Evolutionary conservation across 2,797 vertebrate genomes (phyloP).

Genomic region (Xenopus petersii): DNA sequence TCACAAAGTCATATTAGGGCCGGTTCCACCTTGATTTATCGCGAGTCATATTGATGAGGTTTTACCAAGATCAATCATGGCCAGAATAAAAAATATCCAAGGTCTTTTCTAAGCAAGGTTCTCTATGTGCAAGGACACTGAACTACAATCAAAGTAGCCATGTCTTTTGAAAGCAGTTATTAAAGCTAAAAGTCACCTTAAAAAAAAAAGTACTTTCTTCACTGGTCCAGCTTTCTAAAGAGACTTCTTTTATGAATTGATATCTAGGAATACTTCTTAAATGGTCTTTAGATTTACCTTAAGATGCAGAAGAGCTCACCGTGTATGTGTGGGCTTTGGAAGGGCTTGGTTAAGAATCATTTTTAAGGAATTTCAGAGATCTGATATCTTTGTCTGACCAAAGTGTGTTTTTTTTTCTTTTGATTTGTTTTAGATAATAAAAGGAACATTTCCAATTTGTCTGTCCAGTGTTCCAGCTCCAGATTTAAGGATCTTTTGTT

Average conservation of each 20-base stretch:
- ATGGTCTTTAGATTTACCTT: slow-evolving; percentile 32
- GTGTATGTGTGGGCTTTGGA: slow-evolving; percentile 33
- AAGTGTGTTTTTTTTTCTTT: slow-evolving; percentile 26
- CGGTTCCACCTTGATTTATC: slow-evolving; percentile 11
- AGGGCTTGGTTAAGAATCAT: slow-evolving; percentile 44
- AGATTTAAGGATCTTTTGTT: slow-evolving; percentile 25
- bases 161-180: slow-evolving; percentile 28
- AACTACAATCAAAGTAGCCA: background rate
- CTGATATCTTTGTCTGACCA: slow-evolving; percentile 38
- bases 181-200: slow-evolving; percentile 5
- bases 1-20: slow-evolving; percentile 11
- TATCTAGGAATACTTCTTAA: slow-evolving; percentile 20
- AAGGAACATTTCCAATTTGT: slow-evolving; percentile 33
- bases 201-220: slow-evolving; percentile 44
- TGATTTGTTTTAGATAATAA: slow-evolving; percentile 23
- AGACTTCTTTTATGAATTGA: slow-evolving; percentile 40
- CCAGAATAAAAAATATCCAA: background rate
- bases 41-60: background rate
- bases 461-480: slow-evolving; percentile 35
- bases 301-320: slow-evolving; percentile 31
- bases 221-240: slow-evolving; percentile 39
- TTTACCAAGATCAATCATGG: slow-evolving; percentile 14
- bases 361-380: slow-evolving; percentile 46
- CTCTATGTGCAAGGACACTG: slow-evolving; percentile 15
- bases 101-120: slow-evolving; percentile 16